These are phyloP conservation scores for Scelioninae gen. 2 DNA, from an alignment of 2,888 invertebrate genomes.

Conservation along the genomic window DNA sequence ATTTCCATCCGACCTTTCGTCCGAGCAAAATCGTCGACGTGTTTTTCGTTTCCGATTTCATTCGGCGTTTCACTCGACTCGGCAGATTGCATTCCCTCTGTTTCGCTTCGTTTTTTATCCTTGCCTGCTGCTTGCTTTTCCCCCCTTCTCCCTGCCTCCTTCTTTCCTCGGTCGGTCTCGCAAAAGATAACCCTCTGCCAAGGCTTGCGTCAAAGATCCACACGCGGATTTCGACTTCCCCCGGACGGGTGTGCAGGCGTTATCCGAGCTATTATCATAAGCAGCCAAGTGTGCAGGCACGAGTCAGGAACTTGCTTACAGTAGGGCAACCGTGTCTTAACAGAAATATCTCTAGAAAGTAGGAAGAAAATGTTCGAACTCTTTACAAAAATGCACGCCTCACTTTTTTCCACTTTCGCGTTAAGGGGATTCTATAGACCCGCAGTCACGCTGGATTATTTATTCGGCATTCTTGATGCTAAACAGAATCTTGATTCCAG, in stretches of 20 bases:
- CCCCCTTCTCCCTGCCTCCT: slow-evolving; percentile 6
- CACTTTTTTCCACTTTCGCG: slow-evolving; percentile 26
- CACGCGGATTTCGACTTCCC: slow-evolving; percentile 52
- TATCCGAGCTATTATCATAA: slow-evolving; percentile 69
- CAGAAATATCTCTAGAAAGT: slow-evolving; percentile 54
- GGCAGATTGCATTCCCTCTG: slow-evolving; percentile 37
- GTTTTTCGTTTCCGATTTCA: slow-evolving; percentile 28
- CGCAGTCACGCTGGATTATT: slow-evolving; percentile 1
- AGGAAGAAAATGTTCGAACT: slow-evolving; percentile 48
- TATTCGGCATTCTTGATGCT: not conserved
- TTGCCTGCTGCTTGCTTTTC: slow-evolving; percentile 7
- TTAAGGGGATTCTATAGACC: slow-evolving; percentile 10
- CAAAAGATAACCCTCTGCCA: slow-evolving; percentile 50
- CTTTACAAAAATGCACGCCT: slow-evolving; percentile 53
- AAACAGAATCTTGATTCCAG: no score
- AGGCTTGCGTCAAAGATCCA: slow-evolving; percentile 55
- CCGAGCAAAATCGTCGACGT: slow-evolving; percentile 4
- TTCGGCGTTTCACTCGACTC: slow-evolving; percentile 31
- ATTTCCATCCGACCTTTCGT: no score
- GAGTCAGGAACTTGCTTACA: slow-evolving; percentile 65
- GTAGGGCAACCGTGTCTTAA: slow-evolving; percentile 58
- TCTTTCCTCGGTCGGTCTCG: slow-evolving; percentile 22
- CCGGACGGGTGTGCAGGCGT: slow-evolving; percentile 61
- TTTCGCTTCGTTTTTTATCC: slow-evolving; percentile 23
- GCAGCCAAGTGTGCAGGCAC: slow-evolving; percentile 71